phyloP scores from a whole-genome alignment of 2,113 vertebrate species.

The Tympanuchus pallidicinctus region DNA sequence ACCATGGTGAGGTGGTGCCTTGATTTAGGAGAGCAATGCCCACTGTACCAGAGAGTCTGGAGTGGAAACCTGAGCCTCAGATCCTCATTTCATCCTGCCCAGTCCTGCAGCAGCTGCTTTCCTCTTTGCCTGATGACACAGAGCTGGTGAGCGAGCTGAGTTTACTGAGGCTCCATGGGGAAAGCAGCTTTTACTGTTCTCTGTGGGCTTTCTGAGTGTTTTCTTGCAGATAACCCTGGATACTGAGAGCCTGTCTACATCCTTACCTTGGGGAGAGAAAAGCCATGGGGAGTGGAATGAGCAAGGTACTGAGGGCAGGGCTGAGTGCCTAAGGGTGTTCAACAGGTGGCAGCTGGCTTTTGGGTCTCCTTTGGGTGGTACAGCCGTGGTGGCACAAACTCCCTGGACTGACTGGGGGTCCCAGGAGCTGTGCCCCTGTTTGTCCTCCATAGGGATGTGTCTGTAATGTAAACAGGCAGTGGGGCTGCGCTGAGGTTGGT shows the following conservation, averaged over 20 bases:
- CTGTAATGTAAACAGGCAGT: rapidly evolving
- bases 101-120: rapidly evolving
- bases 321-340: too few relatives aligned
- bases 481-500: not conserved
- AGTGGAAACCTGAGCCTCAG: conserved; percentile 27
- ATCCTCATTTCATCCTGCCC: not conserved
- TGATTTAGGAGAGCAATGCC: not conserved
- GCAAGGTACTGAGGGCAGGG: conserved; percentile 56
- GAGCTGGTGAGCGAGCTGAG: not conserved
- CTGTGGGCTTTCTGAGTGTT: not conserved
- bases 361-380: not conserved
- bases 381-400: too few relatives aligned
- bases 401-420: not conserved
- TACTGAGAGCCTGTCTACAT: rapidly evolving
- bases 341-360: not conserved
- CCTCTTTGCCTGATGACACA: rapidly evolving
- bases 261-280: not conserved
- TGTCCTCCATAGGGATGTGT: rapidly evolving
- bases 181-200: not conserved
- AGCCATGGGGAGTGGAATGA: conserved; percentile 77
- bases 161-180: not conserved
- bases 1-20: not conserved
- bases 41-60: not conserved
- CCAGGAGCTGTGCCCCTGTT: not conserved
- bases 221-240: conserved; percentile 19